These are phyloP conservation scores for Drosophila incognita DNA, from an alignment of 2,888 invertebrate genomes.

Conservation along the genomic window DNA sequence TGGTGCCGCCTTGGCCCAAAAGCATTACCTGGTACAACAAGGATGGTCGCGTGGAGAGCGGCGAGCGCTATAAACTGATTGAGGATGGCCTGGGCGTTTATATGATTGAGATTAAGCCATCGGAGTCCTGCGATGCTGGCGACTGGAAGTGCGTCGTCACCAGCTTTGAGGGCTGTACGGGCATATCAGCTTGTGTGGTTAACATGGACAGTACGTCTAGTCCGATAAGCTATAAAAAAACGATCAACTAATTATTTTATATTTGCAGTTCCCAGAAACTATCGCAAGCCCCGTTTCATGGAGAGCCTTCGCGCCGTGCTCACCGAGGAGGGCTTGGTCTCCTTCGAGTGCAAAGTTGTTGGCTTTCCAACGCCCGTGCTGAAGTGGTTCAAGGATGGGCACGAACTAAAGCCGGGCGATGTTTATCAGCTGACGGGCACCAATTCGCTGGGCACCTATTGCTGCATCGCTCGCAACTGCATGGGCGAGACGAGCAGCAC, in stretches of 20 bases:
- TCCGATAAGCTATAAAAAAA: no score
- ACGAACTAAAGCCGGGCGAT: constrained; percentile 95
- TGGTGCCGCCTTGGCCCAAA: constrained; percentile 94
- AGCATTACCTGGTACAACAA: constrained; percentile 94
- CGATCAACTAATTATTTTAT: not conserved
- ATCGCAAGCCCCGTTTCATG: constrained; percentile 94
- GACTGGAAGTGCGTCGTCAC: constrained; percentile 96
- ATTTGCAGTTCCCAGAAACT: constrained; percentile 94
- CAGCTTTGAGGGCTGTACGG: constrained; percentile 90
- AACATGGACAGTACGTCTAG: constrained; percentile 90
- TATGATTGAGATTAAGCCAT: constrained; percentile 90
- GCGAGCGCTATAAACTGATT: constrained; percentile 89
- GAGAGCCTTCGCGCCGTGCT: constrained; percentile 94
- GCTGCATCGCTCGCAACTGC: constrained; percentile 94
- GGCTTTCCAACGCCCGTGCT: constrained; percentile 95
- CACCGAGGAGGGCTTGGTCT: constrained; percentile 95
- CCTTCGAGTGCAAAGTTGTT: constrained; percentile 96
- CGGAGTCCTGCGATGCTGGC: constrained; percentile 93
- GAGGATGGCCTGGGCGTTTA: constrained; percentile 94
- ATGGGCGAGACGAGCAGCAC: constrained; percentile 96
- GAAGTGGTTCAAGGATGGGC: constrained; percentile 96
- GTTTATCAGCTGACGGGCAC: constrained; percentile 96
- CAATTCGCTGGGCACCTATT: constrained; percentile 94
- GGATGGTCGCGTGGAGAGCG: constrained; percentile 90
- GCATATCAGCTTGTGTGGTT: constrained; percentile 90